phyloP scores from a whole-genome alignment of 2,888 invertebrate genomes.

The Cheilosia variabilis region DNA sequence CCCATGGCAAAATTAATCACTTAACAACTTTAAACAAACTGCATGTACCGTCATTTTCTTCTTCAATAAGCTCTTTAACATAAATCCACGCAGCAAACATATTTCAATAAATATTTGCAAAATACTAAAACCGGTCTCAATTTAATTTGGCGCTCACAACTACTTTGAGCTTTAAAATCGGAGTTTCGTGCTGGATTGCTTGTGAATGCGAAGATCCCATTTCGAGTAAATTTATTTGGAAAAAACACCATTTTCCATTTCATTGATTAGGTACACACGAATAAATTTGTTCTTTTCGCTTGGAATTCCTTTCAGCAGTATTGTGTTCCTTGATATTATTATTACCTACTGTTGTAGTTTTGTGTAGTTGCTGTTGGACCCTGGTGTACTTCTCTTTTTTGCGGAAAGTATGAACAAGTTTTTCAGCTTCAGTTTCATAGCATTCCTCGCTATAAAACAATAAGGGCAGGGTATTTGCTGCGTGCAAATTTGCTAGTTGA shows the following conservation, averaged over 20 bases:
- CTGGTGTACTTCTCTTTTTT: conserved; percentile 2
- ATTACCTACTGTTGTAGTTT: conserved; percentile 33
- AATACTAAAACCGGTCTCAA: neutral
- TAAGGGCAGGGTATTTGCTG: neutral
- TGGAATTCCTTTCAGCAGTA: conserved; percentile 30
- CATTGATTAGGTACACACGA: conserved; percentile 56
- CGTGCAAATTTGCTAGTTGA: neutral
- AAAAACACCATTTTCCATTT: conserved; percentile 57
- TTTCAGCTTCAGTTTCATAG: neutral
- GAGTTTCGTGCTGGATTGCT: neutral
- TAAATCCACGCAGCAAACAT: too few relatives aligned
- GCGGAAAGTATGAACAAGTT: conserved; percentile 13
- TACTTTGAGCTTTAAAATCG: conserved; percentile 15
- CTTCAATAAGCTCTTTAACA: too few relatives aligned
- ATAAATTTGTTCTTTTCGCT: conserved; percentile 39
- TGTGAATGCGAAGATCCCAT: neutral
- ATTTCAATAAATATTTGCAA: too few relatives aligned
- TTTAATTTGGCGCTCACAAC: conserved; percentile 13
- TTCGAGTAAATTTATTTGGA: conserved; percentile 30
- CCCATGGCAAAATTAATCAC: too few relatives aligned
- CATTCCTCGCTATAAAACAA: neutral
- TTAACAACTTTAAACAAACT: too few relatives aligned
- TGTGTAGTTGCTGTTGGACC: conserved; percentile 21
- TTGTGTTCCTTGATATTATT: conserved; percentile 36
- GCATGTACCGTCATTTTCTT: too few relatives aligned